phyloP scores from a whole-genome alignment of 2,797 vertebrate genomes.

The Typhlichthys subterraneus region DNA sequence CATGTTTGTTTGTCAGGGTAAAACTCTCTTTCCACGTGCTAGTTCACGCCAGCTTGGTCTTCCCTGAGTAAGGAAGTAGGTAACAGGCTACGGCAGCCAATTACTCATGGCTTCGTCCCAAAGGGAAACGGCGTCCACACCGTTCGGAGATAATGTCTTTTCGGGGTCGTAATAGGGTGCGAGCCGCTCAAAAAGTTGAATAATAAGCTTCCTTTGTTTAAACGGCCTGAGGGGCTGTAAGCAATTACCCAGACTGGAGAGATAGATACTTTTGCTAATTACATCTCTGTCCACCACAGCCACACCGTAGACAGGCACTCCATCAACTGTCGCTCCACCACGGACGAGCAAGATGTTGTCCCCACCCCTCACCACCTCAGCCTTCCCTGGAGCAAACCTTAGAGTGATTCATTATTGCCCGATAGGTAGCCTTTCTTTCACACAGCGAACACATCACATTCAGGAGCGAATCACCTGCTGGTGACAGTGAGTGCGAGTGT shows the following conservation, averaged over 20 bases:
- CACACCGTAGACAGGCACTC: slow-evolving; percentile 54
- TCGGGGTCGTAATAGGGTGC: slow-evolving; percentile 49
- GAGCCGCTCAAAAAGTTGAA: slow-evolving; percentile 61
- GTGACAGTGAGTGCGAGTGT: slow-evolving; percentile 46
- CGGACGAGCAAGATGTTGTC: slow-evolving; percentile 28
- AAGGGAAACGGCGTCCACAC: slow-evolving; percentile 44
- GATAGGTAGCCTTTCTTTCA: slow-evolving; percentile 45
- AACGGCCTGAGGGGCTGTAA: slow-evolving; percentile 65
- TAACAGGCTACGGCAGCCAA: slow-evolving; percentile 28
- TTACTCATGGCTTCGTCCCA: slow-evolving; percentile 46
- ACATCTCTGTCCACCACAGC: slow-evolving; percentile 51
- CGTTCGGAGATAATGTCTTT: slow-evolving; percentile 50
- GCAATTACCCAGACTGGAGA: slow-evolving; percentile 68
- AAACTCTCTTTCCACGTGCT: not conserved
- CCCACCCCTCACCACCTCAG: not conserved
- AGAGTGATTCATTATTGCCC: slow-evolving; percentile 36
- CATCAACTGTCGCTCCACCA: slow-evolving; percentile 42
- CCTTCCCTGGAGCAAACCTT: slow-evolving; percentile 36
- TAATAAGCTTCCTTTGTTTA: slow-evolving; percentile 68
- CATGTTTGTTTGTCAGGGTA: slow-evolving; percentile 2
- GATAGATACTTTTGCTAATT: slow-evolving; percentile 71
- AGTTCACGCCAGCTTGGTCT: slow-evolving; percentile 25
- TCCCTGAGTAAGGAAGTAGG: slow-evolving; percentile 40
- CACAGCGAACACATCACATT: slow-evolving; percentile 32
- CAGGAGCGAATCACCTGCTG: slow-evolving; percentile 39